Conservation (phyloP, 92 coral and sea anemone genomes). For the Epizoanthus rinbou region DNA sequence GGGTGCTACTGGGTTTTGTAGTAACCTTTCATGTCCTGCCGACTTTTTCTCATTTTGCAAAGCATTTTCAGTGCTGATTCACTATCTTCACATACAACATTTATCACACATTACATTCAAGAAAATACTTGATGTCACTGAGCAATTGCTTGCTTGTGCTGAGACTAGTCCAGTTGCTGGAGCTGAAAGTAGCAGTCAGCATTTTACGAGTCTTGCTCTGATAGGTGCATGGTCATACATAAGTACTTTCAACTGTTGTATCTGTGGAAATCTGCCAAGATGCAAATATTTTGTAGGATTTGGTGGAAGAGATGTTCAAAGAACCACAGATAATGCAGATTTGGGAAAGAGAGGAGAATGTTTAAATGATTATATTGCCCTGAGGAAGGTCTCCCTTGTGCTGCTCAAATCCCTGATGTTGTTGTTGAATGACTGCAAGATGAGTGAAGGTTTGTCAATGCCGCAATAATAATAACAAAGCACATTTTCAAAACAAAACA, state of each 20-base stretch:
- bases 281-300: slow-evolving; percentile 59
- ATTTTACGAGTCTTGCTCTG: neutral
- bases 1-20: neutral
- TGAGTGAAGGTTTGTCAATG: slow-evolving; percentile 27
- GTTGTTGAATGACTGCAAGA: slow-evolving; percentile 1
- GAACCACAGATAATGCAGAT: neutral
- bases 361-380: slow-evolving; percentile 6
- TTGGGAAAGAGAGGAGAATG: neutral
- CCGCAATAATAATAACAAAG: too few relatives aligned
- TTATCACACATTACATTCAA: slow-evolving; percentile 60
- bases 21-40: neutral
- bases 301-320: slow-evolving; percentile 55
- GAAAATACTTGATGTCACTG: slow-evolving; percentile 48
- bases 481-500: too few relatives aligned
- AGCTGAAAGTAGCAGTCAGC: neutral
- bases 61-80: slow-evolving; percentile 41
- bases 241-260: slow-evolving; percentile 56
- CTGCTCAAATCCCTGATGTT: slow-evolving; percentile 19
- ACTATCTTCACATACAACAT: slow-evolving; percentile 56
- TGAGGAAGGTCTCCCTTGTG: slow-evolving; percentile 47
- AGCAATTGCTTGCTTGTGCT: slow-evolving; percentile 23
- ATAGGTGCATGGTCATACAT: slow-evolving; percentile 45
- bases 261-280: slow-evolving; percentile 55
- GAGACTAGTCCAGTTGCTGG: neutral
- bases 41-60: slow-evolving; percentile 17